A percentile compares a stretch with the other conserved stretches of the same genome.
Evolutionary conservation across 2,797 vertebrate genomes (phyloP).

Genomic region (Acrossocheilus fasciatus): DNA sequence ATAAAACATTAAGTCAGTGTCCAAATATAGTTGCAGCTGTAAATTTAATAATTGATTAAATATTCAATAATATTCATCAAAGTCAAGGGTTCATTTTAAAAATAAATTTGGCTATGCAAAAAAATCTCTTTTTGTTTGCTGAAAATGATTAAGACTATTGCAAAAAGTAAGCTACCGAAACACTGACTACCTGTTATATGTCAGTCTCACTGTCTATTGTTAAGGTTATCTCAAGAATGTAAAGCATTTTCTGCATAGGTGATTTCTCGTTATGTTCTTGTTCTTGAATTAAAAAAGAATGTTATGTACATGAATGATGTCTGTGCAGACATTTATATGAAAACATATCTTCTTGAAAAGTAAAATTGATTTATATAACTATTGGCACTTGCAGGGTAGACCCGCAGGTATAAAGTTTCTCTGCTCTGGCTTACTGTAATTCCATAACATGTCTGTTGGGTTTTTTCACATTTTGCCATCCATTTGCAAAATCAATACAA

Average conservation of each 20-base stretch:
- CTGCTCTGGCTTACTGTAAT: neutral
- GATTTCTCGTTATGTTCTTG: neutral
- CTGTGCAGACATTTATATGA: neutral
- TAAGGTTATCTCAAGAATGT: conserved; percentile 3
- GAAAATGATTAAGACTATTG: neutral
- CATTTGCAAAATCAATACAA: neutral
- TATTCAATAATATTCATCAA: neutral
- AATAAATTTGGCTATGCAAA: neutral
- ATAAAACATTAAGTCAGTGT: neutral
- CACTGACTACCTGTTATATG: neutral
- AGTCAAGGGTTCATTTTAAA: neutral
- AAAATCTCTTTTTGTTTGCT: neutral
- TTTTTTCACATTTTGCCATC: neutral
- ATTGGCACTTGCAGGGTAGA: neutral
- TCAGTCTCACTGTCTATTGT: neutral
- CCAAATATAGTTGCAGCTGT: neutral
- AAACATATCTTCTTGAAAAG: neutral
- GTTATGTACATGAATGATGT: neutral
- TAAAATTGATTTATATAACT: neutral
- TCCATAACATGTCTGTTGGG: neutral
- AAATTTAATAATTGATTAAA: neutral
- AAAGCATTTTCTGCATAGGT: conserved; percentile 7
- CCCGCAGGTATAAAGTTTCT: neutral
- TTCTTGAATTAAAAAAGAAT: neutral
- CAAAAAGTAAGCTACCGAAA: neutral